Percentiles rank a stretch among this genome's conserved stretches.
These are phyloP conservation scores for Acronicta aceris DNA, from an alignment of 2,888 invertebrate species.

Conservation along the genomic window DNA sequence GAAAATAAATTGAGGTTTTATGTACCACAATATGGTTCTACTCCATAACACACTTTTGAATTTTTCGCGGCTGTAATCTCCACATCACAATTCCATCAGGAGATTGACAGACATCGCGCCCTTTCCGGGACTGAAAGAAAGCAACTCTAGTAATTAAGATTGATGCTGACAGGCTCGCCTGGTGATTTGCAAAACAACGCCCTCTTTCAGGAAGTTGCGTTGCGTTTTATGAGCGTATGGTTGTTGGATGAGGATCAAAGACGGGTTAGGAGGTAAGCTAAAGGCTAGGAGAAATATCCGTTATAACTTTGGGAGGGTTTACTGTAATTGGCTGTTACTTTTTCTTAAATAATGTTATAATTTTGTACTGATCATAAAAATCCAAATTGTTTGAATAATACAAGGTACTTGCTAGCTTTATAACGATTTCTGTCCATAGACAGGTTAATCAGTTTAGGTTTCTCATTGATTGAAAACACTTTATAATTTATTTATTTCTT, in stretches of 20 bases:
- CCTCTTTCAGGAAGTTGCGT: conserved; percentile 40
- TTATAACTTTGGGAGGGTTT: neutral
- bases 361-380: no score
- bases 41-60: conserved; percentile 9
- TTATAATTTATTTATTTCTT: no score
- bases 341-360: no score
- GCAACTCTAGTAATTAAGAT: conserved; percentile 62
- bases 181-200: conserved; percentile 61
- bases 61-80: conserved; percentile 23
- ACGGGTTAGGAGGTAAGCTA: conserved; percentile 1
- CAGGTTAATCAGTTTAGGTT: no score
- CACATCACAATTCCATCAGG: conserved; percentile 33
- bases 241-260: conserved; percentile 2
- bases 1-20: conserved; percentile 20
- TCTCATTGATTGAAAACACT: no score
- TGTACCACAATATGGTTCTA: conserved; percentile 10
- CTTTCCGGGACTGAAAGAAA: conserved; percentile 33
- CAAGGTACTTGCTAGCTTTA: neutral
- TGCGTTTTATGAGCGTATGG: conserved; percentile 25
- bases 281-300: neutral
- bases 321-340: no score
- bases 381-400: no score
- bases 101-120: conserved; percentile 51
- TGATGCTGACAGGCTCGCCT: conserved; percentile 60
- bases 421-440: neutral